phyloP scores from a whole-genome alignment of 1,140 invertebrate genomes.

The Ceratoteleas bidentatus region DNA sequence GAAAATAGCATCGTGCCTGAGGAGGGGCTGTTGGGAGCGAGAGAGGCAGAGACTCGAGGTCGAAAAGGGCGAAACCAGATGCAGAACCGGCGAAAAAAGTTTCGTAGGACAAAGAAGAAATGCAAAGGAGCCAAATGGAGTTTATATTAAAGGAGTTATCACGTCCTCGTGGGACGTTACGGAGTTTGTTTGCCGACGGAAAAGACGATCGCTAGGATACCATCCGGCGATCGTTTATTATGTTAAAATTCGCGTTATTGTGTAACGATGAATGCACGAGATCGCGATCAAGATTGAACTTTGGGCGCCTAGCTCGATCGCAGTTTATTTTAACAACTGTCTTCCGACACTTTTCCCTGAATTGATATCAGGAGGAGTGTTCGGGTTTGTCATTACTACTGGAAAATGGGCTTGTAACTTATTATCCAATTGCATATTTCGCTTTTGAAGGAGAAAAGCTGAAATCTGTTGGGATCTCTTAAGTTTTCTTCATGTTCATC shows the following conservation, averaged over 20 bases:
- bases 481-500: too few species aligned
- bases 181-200: constrained; percentile 33
- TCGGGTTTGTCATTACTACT: neutral
- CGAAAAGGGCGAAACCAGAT: constrained; percentile 62
- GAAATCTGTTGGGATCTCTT: too few species aligned
- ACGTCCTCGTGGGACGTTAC: constrained; percentile 53
- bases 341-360: neutral
- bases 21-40: neutral
- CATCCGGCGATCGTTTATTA: constrained; percentile 43
- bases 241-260: constrained; percentile 52
- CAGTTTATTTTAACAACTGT: neutral
- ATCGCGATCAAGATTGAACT: constrained; percentile 11
- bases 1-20: constrained; percentile 70
- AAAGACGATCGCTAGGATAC: constrained; percentile 6
- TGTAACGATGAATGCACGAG: constrained; percentile 46
- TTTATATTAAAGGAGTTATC: constrained; percentile 68
- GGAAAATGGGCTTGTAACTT: too few species aligned
- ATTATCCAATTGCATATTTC: too few species aligned
- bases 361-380: neutral
- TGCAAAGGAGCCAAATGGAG: constrained; percentile 64
- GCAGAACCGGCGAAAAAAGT: constrained; percentile 46
- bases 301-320: neutral
- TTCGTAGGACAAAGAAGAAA: constrained; percentile 65
- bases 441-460: too few species aligned
- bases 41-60: constrained; percentile 42